phyloP scores from a whole-genome alignment of 2,797 vertebrate genomes.

The Brachyrhaphis roseni region DNA sequence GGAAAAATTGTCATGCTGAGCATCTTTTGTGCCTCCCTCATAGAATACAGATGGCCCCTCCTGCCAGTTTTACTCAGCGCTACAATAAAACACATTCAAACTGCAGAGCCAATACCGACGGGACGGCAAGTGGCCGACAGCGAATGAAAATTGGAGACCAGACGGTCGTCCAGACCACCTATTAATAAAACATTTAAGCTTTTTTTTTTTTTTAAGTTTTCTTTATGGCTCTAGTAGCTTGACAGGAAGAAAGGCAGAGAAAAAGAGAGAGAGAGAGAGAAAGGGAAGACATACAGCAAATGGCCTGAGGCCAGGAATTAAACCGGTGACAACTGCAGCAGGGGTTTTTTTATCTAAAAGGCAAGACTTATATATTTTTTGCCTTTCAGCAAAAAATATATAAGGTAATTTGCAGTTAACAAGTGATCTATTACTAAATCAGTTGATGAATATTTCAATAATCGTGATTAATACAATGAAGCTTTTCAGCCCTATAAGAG shows the following conservation, averaged over 20 bases:
- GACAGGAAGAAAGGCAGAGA: not conserved
- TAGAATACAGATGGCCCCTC: constrained; percentile 60
- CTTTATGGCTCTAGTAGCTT: not conserved
- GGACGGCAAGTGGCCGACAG: constrained; percentile 33
- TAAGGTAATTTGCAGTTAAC: too few species aligned
- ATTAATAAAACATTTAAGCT: constrained; percentile 16
- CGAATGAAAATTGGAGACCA: constrained; percentile 48
- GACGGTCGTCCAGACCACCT: constrained; percentile 30
- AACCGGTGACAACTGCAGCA: not conserved
- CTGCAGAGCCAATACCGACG: constrained; percentile 50
- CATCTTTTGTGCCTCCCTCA: constrained; percentile 32
- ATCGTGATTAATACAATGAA: too few species aligned
- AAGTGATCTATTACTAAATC: too few species aligned
- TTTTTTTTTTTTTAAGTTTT: not conserved
- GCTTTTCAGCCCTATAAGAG: too few species aligned
- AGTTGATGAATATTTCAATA: too few species aligned
- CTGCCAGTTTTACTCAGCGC: constrained; percentile 49
- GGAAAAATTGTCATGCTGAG: constrained; percentile 55
- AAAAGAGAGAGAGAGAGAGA: too few species aligned
- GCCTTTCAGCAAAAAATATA: too few species aligned
- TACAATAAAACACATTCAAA: constrained; percentile 52
- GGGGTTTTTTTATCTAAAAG: too few species aligned
- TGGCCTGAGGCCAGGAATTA: not conserved
- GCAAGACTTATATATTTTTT: too few species aligned
- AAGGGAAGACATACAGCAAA: not conserved